Evolutionary conservation across 2,888 invertebrate genomes (phyloP).

Genomic region (Melipona beecheii): DNA sequence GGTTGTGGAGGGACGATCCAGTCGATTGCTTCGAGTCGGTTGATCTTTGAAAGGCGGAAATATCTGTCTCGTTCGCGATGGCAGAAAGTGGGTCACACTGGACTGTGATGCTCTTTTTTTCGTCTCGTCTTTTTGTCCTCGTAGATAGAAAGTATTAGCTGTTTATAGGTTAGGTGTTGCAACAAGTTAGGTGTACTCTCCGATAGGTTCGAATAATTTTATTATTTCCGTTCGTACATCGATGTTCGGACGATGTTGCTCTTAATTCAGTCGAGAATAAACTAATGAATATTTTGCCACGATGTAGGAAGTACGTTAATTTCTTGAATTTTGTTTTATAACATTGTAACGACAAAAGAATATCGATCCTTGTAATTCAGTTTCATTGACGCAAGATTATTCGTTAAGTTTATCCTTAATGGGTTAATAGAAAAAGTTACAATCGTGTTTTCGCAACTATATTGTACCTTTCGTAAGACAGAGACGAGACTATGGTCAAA

Average conservation of each 20-base stretch:
- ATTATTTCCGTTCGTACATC: neutral
- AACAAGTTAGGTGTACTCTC: neutral
- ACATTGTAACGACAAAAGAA: too few species aligned
- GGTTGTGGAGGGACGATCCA: neutral
- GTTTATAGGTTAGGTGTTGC: neutral
- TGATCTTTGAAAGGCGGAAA: constrained; percentile 1
- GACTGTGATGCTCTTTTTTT: neutral
- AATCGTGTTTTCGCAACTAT: neutral
- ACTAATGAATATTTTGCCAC: too few species aligned
- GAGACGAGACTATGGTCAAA: neutral
- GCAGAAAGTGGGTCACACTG: neutral
- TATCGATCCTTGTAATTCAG: too few species aligned
- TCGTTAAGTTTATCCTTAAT: too few species aligned
- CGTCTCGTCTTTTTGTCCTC: too few species aligned
- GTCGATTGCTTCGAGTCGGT: neutral
- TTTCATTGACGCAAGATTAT: too few species aligned
- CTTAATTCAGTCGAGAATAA: neutral
- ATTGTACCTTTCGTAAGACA: too few species aligned
- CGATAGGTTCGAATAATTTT: neutral
- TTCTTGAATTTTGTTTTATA: too few species aligned
- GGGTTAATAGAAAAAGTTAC: neutral
- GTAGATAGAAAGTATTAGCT: neutral
- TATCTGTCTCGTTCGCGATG: neutral
- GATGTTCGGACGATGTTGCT: neutral
- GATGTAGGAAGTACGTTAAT: too few species aligned